Evolutionary conservation across 2,113 vertebrate species (phyloP).

Genomic region (Illadopsis cleaveri): DNA sequence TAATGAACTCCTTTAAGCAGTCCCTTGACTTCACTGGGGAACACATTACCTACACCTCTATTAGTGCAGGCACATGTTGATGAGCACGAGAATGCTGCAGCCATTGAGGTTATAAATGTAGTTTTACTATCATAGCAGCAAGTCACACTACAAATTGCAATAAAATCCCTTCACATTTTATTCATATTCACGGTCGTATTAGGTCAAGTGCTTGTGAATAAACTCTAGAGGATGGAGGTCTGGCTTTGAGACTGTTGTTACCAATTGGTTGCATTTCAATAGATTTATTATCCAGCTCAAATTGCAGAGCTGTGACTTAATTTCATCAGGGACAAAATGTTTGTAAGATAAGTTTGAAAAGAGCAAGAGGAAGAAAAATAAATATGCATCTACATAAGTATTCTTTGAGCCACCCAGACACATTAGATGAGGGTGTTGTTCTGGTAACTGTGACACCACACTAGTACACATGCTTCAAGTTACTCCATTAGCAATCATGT

Average conservation of each 20-base stretch:
- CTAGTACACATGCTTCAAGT: background rate
- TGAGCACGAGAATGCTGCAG: background rate
- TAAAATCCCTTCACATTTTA: conserved; percentile 33
- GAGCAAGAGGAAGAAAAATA: background rate
- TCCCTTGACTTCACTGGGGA: background rate
- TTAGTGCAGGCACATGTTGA: background rate
- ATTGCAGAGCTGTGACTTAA: background rate
- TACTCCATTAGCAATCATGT: background rate
- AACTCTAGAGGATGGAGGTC: background rate
- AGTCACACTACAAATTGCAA: background rate
- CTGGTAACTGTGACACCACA: background rate
- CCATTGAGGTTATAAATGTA: background rate
- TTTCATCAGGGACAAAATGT: background rate
- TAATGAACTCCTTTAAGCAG: background rate
- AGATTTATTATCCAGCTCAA: background rate
- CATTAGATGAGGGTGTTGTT: background rate
- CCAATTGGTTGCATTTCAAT: background rate
- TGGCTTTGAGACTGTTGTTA: background rate
- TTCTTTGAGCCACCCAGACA: background rate
- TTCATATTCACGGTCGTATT: background rate
- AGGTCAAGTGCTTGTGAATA: conserved; percentile 13
- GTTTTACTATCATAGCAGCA: background rate
- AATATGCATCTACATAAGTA: background rate
- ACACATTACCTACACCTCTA: background rate
- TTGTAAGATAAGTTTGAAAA: background rate